Conservation (phyloP, 2,888 invertebrate species). For the Lordiphosa fenestrarum region DNA sequence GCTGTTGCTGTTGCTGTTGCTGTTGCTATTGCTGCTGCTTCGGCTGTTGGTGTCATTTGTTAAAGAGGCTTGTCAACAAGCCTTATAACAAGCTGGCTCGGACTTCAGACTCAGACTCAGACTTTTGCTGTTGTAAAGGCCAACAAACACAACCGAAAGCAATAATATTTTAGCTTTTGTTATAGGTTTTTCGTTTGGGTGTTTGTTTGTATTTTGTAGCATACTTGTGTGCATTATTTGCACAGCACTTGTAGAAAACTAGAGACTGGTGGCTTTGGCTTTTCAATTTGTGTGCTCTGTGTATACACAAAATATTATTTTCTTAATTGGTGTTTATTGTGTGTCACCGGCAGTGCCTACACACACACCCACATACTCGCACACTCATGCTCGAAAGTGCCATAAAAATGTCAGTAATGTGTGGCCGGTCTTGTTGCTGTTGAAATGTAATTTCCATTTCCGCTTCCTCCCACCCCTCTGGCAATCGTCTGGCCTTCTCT, state of each 20-base stretch:
- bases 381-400: constrained; percentile 46
- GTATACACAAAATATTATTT: constrained; percentile 74
- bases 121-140: constrained; percentile 15
- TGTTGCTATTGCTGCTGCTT: constrained; percentile 49
- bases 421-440: constrained; percentile 38
- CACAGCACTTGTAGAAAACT: constrained; percentile 65
- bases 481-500: constrained; percentile 9
- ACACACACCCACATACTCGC: constrained; percentile 20
- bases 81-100: constrained; percentile 74
- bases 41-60: constrained; percentile 77
- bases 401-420: constrained; percentile 63
- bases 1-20: too few relatives aligned
- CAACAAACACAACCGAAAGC: constrained; percentile 40
- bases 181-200: constrained; percentile 53
- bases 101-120: constrained; percentile 44
- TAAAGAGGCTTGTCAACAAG: constrained; percentile 79
- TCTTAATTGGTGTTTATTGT: constrained; percentile 75
- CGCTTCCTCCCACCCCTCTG: constrained; percentile 29
- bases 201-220: constrained; percentile 69
- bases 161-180: constrained; percentile 74
- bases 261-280: constrained; percentile 50
- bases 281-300: constrained; percentile 59
- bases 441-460: constrained; percentile 69
- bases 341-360: constrained; percentile 46
- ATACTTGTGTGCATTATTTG: constrained; percentile 72